Base-by-base conservation (phyloP, 2,888 invertebrate genomes). In the Lissocephala sabroskyi region DNA sequence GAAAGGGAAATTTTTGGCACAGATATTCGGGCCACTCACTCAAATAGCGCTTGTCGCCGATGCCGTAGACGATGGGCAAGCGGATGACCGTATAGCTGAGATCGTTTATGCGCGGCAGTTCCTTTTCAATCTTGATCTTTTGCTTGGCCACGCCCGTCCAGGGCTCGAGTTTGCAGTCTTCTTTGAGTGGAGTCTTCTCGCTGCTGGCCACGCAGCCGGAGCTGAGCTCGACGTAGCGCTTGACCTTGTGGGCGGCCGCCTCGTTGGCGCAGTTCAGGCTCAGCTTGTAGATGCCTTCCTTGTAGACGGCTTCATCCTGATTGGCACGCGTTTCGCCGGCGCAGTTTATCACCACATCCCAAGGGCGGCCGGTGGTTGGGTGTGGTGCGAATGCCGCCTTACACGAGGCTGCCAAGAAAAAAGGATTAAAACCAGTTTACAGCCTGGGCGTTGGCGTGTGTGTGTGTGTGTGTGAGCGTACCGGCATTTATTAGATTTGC, bases 251-350 rank as follows among this genome's bases (percentile, higher is more conserved):
- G 59, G 87, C 87, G 2, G 90, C 90, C 19, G 95, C 93, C 82
- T 91, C 89, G 56, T 88, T 88, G 9, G 94, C 95, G 84, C 95
- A 95, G 80, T 95, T 95, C 30, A 90, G 75, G 82, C 94, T 94
- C 29, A 97, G 86, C 65, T 93, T 93, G 52, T 90, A 87, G 59
- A 96, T 92, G 10, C 97, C 96, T 83, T 97, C 96, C 67, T 91
- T 89, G 84, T 96, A 97, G 14, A 97, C 94, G 2, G 94, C 91
- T 82, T 96, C 95, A 9, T 92, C 92, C 86, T 96, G 95, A 11
- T 94, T 93, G 47, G 90, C 89, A 81, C 95, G 92, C 2, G 96
- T 96, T 86, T 97, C 97, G 1, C 93, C 94, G 1, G 96, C 96
- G 82, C 96, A 93, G 86, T 97, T 97, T 53, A 95, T 90, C 39